Conservation (phyloP, 2,888 invertebrate species). For the Trilocha varians region DNA sequence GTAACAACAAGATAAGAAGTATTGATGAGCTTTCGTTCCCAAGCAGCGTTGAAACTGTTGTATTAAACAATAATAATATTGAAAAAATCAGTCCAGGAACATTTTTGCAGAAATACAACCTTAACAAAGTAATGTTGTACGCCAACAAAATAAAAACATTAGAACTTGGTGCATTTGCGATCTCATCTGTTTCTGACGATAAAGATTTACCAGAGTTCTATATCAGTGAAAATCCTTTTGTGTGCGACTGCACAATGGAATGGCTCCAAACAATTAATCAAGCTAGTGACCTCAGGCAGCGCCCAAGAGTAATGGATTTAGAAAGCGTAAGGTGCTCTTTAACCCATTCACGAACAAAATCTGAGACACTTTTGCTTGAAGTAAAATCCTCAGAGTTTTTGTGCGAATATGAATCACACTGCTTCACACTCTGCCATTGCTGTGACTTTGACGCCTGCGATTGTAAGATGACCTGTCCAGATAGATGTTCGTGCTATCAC, state of each 20-base stretch:
- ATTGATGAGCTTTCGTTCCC: constrained; percentile 81
- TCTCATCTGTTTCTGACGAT: constrained; percentile 77
- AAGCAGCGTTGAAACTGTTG: constrained; percentile 80
- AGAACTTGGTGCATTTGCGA: constrained; percentile 80
- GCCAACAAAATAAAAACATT: constrained; percentile 81
- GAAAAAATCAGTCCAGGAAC: constrained; percentile 80
- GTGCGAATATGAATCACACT: constrained; percentile 86
- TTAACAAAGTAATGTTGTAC: constrained; percentile 84
- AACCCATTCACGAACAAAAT: constrained; percentile 77
- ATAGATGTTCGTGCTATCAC: constrained; percentile 89
- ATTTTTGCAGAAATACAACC: constrained; percentile 78
- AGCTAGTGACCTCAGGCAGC: constrained; percentile 79
- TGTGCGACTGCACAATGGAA: constrained; percentile 91
- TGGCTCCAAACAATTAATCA: constrained; percentile 88
- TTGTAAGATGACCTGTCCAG: constrained; percentile 92
- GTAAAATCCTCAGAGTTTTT: constrained; percentile 84
- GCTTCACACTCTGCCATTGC: constrained; percentile 90
- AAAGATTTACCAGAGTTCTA: constrained; percentile 84
- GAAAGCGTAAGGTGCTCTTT: constrained; percentile 84
- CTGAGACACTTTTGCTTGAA: constrained; percentile 76
- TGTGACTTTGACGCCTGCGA: constrained; percentile 94
- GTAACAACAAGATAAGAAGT: constrained; percentile 79
- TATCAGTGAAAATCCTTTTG: constrained; percentile 86
- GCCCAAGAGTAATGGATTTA: constrained; percentile 86
- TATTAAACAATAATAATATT: constrained; percentile 83